Evolutionary conservation across 2,113 vertebrate genomes (phyloP).

Genomic region (Cyphomyrus plagiostoma): DNA sequence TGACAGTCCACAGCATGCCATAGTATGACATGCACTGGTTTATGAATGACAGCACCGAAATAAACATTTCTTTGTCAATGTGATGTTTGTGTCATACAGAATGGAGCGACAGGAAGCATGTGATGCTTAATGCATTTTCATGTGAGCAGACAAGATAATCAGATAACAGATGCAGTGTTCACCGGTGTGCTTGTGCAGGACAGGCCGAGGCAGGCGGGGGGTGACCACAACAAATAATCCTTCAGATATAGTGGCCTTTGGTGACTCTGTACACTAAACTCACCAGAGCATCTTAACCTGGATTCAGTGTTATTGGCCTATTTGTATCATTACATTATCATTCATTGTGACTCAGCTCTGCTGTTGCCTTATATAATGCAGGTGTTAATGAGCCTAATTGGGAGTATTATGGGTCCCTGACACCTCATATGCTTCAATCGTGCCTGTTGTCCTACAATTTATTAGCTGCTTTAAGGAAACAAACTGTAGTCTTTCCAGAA

Average conservation of each 20-base stretch:
- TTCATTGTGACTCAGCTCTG: background rate
- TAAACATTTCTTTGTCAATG: background rate
- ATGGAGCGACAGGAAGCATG: background rate
- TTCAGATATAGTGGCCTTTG: background rate
- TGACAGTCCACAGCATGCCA: background rate
- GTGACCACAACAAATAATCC: background rate
- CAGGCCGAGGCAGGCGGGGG: background rate
- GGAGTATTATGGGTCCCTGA: background rate
- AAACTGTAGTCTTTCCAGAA: background rate
- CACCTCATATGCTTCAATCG: background rate
- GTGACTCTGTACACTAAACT: background rate
- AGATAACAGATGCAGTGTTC: conserved; percentile 41
- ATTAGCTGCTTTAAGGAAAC: background rate
- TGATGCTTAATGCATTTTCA: conserved; percentile 36
- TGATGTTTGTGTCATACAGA: background rate
- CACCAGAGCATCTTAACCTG: background rate
- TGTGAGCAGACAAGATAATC: conserved; percentile 51
- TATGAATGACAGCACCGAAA: background rate
- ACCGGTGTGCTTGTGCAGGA: conserved; percentile 19
- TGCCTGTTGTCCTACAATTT: background rate
- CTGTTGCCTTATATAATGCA: background rate
- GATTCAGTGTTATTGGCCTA: background rate
- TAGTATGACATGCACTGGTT: background rate
- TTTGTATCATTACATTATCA: background rate
- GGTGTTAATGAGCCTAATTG: background rate